Evolutionary conservation across 2,113 vertebrate genomes (phyloP), one percentile per base, ranked within the genome.

Genomic region (Siniperca knerii): DNA sequence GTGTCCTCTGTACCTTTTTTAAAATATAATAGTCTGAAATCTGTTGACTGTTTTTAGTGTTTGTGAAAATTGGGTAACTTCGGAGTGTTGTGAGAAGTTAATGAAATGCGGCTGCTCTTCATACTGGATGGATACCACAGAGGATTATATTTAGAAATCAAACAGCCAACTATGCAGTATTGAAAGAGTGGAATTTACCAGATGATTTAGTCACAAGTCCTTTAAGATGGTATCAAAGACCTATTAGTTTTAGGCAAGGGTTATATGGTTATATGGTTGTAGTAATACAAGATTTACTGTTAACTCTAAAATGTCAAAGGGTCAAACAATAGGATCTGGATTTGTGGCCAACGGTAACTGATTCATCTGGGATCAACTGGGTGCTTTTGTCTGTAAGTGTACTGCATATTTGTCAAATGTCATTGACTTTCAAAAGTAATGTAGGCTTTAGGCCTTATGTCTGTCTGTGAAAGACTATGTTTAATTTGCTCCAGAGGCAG

Each of bases 81-180:
- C 40, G 48, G n/a, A 75, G 37, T 62, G 15, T 68, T 73, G 4
- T 72, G 71, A 90, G 68, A 87, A 75, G 83, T 77, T 77, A 70
- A 77, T 69, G 2, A 76, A 84, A 76, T 77, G 50, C 7, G 0
- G 23, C 20, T 4, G 44, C 40, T 69, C 54, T 72, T 78, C 23
- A 10, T 50, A 10, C 16, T 74, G 12, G 60, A 50, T 33, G 9
- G 60, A 69, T 2, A 44, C 68, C 68, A 48, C 48, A 79, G 21
- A 78, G 18, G 67, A 33, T 66, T 58, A 37, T 57, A 25, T 87
- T 82, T 87, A 77, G 90, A 89, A 88, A 87, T 85, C 11, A 40
- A 76, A 86, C 48, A 35, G 78, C 21, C 57, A 44, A 15, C 8
- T 16, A 7, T 78, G 85, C 65, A 75, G 4, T 70, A 52, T 18